Conservation (phyloP, 2,888 invertebrate genomes). For the Brenthis daphne region DNA sequence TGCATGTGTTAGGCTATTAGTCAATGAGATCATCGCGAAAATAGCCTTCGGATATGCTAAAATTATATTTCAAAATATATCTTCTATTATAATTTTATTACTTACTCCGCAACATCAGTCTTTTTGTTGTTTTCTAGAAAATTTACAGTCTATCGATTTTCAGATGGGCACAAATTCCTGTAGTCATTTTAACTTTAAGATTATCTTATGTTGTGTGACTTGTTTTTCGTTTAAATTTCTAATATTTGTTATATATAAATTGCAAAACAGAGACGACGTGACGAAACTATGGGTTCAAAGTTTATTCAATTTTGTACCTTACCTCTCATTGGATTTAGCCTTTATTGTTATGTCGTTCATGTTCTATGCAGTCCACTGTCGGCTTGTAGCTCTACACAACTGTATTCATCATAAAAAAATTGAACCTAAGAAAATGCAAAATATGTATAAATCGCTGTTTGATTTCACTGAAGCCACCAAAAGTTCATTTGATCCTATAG, state of each 20-base stretch:
- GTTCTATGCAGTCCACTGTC: slow-evolving; percentile 8
- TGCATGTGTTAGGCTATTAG: neutral
- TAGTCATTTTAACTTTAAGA: neutral
- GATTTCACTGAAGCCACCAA: slow-evolving; percentile 27
- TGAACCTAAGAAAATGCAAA: slow-evolving; percentile 1
- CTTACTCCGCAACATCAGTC: neutral
- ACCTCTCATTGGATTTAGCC: slow-evolving; percentile 8
- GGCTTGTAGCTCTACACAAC: slow-evolving; percentile 13
- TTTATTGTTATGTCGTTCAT: slow-evolving; percentile 6
- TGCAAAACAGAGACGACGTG: neutral
- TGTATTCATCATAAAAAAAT: neutral
- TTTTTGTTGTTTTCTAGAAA: slow-evolving; percentile 1
- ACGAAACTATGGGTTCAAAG: neutral
- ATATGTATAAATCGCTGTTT: slow-evolving; percentile 24
- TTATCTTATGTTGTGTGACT: neutral
- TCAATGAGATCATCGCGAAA: neutral
- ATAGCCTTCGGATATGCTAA: neutral
- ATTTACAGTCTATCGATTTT: slow-evolving; percentile 3
- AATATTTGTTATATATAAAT: neutral
- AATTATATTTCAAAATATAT: neutral
- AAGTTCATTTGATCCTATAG: slow-evolving; percentile 20
- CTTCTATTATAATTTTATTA: neutral
- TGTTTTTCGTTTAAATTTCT: neutral
- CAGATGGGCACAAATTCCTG: neutral
- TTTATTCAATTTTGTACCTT: neutral